Evolutionary conservation across 2,797 vertebrate genomes (phyloP).

Genomic region (Sphenopsis melanotis): DNA sequence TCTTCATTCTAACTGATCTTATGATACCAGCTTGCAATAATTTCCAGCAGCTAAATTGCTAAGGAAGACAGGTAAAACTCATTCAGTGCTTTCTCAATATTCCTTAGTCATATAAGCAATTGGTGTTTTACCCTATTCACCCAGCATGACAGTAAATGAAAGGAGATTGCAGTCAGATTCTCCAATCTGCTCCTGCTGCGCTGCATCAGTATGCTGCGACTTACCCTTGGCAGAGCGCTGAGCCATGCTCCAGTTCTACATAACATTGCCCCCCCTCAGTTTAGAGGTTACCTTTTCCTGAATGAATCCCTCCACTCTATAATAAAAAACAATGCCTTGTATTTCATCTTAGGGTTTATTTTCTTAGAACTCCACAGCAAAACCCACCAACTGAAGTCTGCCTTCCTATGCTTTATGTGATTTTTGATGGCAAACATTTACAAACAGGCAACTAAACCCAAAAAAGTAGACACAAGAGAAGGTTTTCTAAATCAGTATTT

Average conservation of each 20-base stretch:
- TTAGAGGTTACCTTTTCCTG: not conserved
- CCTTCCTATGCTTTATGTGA: not conserved
- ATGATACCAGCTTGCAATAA: not conserved
- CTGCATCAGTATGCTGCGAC: accelerated
- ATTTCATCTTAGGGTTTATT: not conserved
- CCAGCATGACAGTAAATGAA: not conserved
- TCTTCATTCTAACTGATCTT: slow-evolving; percentile 6
- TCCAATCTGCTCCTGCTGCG: not conserved
- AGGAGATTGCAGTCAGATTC: not conserved
- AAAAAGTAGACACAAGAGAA: not conserved
- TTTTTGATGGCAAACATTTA: not conserved
- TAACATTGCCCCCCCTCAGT: not conserved
- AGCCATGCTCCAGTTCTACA: not conserved
- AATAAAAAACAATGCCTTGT: not conserved
- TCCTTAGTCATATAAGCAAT: not conserved
- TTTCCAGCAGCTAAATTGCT: slow-evolving; percentile 51
- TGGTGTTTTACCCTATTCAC: not conserved
- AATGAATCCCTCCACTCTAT: not conserved
- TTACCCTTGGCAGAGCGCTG: not conserved
- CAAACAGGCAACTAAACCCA: not conserved
- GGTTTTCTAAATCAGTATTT: not conserved
- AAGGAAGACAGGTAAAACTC: not conserved
- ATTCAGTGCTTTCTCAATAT: not conserved
- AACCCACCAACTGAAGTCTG: not conserved
- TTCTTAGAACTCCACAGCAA: not conserved